Percentiles rank a stretch among this genome's conserved stretches.
Evolutionary conservation across 2,113 vertebrate species (phyloP).

Genomic region (Gnathonemus echidnorhynchus): DNA sequence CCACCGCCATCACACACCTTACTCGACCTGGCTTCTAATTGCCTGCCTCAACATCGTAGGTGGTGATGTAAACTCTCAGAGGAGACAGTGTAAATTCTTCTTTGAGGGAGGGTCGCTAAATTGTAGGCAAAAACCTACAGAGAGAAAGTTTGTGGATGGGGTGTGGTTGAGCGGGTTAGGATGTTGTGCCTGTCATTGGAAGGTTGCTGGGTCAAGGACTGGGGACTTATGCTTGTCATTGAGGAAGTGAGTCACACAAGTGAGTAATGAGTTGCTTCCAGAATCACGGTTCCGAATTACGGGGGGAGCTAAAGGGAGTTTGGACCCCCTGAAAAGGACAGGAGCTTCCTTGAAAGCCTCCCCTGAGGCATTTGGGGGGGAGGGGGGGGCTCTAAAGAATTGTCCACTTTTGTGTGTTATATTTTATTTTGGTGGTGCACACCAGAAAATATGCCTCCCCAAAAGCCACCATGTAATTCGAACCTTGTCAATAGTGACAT

Average conservation of each 20-base stretch:
- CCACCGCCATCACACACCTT: not conserved
- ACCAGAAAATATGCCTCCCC: not conserved
- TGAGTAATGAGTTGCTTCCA: not conserved
- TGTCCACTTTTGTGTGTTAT: not conserved
- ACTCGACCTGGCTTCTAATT: not conserved
- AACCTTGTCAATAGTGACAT: not conserved
- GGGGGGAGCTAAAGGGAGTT: not conserved
- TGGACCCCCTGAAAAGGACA: not conserved
- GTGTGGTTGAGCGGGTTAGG: not conserved
- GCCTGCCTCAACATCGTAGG: not conserved
- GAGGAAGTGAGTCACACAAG: not conserved
- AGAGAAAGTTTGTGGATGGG: not conserved
- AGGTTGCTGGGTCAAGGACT: not conserved
- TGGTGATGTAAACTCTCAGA: not conserved
- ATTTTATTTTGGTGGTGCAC: not conserved
- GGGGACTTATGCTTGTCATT: not conserved
- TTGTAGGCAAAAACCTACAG: not conserved
- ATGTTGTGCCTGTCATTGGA: not conserved
- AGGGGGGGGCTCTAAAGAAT: not conserved
- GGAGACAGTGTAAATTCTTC: not conserved
- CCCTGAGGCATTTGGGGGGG: not conserved
- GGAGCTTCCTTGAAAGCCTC: not conserved
- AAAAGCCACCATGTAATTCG: not conserved
- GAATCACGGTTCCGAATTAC: not conserved
- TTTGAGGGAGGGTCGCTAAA: not conserved